A percentile compares a stretch with the other conserved stretches of the same genome.
Evolutionary conservation across 2,113 vertebrate genomes (phyloP).

Genomic region (Pterocles burchelli): DNA sequence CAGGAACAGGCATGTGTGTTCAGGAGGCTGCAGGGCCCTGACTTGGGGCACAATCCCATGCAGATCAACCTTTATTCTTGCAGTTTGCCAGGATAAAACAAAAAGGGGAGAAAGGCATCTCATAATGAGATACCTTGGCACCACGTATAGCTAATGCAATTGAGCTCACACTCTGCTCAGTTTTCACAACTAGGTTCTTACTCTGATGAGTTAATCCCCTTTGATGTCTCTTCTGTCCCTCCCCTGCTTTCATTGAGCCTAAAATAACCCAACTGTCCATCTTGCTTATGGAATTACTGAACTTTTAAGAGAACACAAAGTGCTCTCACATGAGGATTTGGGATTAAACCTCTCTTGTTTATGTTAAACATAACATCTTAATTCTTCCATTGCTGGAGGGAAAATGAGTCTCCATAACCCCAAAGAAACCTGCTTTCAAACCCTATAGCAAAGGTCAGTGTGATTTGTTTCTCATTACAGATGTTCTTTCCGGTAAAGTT

Average conservation of each 20-base stretch:
- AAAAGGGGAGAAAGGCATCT: background rate
- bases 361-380: constrained; percentile 58
- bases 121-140: background rate
- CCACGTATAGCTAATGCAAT: background rate
- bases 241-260: background rate
- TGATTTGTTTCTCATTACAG: constrained; percentile 45
- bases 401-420: constrained; percentile 32
- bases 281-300: constrained; percentile 67
- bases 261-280: constrained; percentile 57
- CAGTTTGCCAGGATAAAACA: background rate
- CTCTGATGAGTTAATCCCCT: constrained; percentile 40
- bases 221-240: constrained; percentile 34
- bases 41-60: background rate
- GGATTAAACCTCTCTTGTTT: constrained; percentile 62
- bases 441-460: constrained; percentile 5
- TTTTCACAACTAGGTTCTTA: constrained; percentile 30
- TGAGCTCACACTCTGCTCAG: constrained; percentile 5
- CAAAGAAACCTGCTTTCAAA: constrained; percentile 26
- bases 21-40: background rate
- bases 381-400: constrained; percentile 56
- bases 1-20: background rate
- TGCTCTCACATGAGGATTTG: constrained; percentile 55
- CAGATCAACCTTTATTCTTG: background rate
- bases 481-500: constrained; percentile 35
- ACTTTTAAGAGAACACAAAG: constrained; percentile 59